Evolutionary conservation across 2,113 vertebrate species (phyloP).

Genomic region (Alethe diademata): DNA sequence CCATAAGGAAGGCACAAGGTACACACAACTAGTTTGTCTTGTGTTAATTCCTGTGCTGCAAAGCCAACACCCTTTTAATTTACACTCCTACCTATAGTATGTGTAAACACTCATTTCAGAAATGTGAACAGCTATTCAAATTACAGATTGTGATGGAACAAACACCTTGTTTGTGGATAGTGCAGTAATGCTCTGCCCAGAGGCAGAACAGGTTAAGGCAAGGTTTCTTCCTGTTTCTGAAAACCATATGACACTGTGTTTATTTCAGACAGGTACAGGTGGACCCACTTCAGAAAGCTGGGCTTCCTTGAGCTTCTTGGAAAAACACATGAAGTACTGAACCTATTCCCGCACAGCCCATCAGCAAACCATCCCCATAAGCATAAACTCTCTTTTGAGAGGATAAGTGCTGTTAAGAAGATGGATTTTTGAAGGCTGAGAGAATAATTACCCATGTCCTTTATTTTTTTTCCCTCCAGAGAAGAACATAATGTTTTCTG

Average conservation of each 20-base stretch:
- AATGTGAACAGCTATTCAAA: not conserved
- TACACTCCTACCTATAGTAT: rapidly evolving
- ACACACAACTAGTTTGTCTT: not conserved
- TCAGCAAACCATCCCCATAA: not conserved
- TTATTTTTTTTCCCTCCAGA: not conserved
- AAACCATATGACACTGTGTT: not conserved
- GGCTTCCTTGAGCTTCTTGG: not conserved
- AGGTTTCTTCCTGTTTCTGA: not conserved
- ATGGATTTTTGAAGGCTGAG: not conserved
- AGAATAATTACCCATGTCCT: not conserved
- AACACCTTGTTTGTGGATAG: not conserved
- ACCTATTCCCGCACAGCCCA: not conserved
- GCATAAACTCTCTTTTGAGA: not conserved
- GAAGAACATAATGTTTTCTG: not conserved
- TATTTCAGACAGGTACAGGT: not conserved
- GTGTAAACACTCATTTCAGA: not conserved
- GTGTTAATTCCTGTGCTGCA: not conserved
- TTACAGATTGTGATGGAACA: not conserved
- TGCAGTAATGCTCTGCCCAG: not conserved
- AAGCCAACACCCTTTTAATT: not conserved
- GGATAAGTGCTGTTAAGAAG: not conserved
- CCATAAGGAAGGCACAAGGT: not conserved
- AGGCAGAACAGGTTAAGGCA: not conserved
- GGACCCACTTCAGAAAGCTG: not conserved
- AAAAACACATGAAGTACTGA: not conserved